Evolutionary conservation across 2,888 invertebrate species (phyloP).

Genomic region (Trissolcus brochymenae): DNA sequence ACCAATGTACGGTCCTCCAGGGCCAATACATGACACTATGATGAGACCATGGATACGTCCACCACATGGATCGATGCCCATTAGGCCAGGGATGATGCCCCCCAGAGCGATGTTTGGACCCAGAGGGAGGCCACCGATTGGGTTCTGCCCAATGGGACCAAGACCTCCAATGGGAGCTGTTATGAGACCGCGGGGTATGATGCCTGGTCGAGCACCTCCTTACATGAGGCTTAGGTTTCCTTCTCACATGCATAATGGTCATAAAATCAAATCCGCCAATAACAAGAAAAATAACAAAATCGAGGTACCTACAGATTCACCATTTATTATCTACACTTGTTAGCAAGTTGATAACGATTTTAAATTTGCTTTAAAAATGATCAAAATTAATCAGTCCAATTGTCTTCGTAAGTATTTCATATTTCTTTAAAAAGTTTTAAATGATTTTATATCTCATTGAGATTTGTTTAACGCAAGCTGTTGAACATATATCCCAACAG

Average conservation of each 20-base stretch:
- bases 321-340: slow-evolving; percentile 6
- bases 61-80: slow-evolving; percentile 49
- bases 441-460: too few relatives aligned
- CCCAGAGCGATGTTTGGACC: slow-evolving; percentile 51
- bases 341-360: too few relatives aligned
- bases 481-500: too few relatives aligned
- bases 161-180: slow-evolving; percentile 61
- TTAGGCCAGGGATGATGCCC: slow-evolving; percentile 51
- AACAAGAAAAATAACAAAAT: slow-evolving; percentile 70
- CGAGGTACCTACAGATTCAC: slow-evolving; percentile 64
- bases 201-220: slow-evolving; percentile 62
- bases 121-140: slow-evolving; percentile 59
- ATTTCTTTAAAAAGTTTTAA: too few relatives aligned
- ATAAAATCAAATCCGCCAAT: slow-evolving; percentile 66
- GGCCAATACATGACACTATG: slow-evolving; percentile 62
- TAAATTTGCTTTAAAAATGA: too few relatives aligned
- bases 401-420: too few relatives aligned
- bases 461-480: too few relatives aligned
- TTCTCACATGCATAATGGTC: slow-evolving; percentile 60
- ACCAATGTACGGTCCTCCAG: slow-evolving; percentile 50
- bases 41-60: slow-evolving; percentile 63
- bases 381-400: too few relatives aligned
- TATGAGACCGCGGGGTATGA: slow-evolving; percentile 64
- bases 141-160: slow-evolving; percentile 64
- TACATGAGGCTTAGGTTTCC: slow-evolving; percentile 70